A percentile compares a stretch with the other conserved stretches of the same genome.
Evolutionary conservation across 2,888 invertebrate species (phyloP).

Genomic region (Mermis nigrescens): DNA sequence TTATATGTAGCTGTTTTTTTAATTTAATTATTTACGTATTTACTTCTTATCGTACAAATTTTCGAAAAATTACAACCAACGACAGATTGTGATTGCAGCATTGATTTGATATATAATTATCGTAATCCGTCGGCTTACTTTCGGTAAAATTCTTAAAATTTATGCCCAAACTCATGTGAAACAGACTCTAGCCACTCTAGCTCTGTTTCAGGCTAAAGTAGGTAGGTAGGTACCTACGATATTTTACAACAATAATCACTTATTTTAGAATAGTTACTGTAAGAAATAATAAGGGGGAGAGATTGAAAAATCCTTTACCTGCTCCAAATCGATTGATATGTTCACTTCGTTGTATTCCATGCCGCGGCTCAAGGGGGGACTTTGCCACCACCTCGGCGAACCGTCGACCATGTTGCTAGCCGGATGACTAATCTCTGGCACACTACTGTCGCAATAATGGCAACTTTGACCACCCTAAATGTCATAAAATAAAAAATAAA

Average conservation of each 20-base stretch:
- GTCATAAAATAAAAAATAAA: neutral
- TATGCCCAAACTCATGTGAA: too few relatives aligned
- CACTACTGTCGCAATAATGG: constrained; percentile 62
- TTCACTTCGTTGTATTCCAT: constrained; percentile 92
- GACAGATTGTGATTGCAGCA: too few relatives aligned
- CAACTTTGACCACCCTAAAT: constrained; percentile 52
- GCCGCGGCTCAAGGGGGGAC: constrained; percentile 85
- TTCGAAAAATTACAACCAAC: too few relatives aligned
- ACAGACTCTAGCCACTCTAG: too few relatives aligned
- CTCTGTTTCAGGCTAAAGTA: too few relatives aligned
- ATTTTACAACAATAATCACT: neutral
- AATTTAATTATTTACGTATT: too few relatives aligned
- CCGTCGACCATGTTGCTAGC: constrained; percentile 83
- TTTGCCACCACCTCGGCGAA: constrained; percentile 94
- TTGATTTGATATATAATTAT: too few relatives aligned
- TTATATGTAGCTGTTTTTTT: too few relatives aligned
- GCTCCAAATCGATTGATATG: constrained; percentile 83
- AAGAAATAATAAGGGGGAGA: neutral
- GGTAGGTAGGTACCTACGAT: too few relatives aligned
- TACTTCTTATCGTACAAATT: too few relatives aligned
- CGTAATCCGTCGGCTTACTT: too few relatives aligned
- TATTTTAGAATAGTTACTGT: neutral
- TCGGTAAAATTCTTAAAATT: too few relatives aligned
- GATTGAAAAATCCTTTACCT: constrained; percentile 46
- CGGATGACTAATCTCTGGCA: constrained; percentile 58